Conservation (phyloP, 2,888 invertebrate species). For the Agrotis ipsilon region DNA sequence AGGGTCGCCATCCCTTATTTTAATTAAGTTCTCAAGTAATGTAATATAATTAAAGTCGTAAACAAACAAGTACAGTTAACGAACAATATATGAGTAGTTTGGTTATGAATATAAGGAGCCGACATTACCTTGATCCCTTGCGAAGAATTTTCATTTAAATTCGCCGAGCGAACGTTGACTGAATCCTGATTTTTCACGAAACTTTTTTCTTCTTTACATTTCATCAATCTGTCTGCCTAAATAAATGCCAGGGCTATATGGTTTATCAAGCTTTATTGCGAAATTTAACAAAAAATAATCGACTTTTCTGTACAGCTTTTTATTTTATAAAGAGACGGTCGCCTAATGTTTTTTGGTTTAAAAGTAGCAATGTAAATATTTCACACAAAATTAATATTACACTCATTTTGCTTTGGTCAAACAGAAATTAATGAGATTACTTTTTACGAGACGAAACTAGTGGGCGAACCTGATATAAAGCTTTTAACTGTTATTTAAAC, state of each 20-base stretch:
- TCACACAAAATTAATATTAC: slow-evolving; percentile 46
- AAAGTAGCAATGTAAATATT: slow-evolving; percentile 45
- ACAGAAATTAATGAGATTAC: slow-evolving; percentile 50
- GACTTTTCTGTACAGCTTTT: slow-evolving; percentile 20
- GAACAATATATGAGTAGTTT: slow-evolving; percentile 64
- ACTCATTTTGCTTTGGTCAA: slow-evolving; percentile 26
- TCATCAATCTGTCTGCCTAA: slow-evolving; percentile 49
- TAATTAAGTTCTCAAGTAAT: slow-evolving; percentile 77
- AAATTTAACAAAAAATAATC: slow-evolving; percentile 49
- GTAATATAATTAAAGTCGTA: slow-evolving; percentile 73
- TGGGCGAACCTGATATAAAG: slow-evolving; percentile 19
- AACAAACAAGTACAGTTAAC: slow-evolving; percentile 71
- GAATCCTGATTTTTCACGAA: slow-evolving; percentile 36
- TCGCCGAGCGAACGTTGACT: slow-evolving; percentile 13
- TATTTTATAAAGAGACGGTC: slow-evolving; percentile 26
- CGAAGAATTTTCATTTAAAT: slow-evolving; percentile 41
- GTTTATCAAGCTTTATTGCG: slow-evolving; percentile 43
- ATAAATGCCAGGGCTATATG: slow-evolving; percentile 42
- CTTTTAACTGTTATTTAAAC: slow-evolving; percentile 25
- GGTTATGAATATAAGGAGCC: slow-evolving; percentile 65
- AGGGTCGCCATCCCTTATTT: slow-evolving; percentile 72
- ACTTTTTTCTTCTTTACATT: slow-evolving; percentile 36
- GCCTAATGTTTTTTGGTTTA: slow-evolving; percentile 18
- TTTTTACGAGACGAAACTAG: slow-evolving; percentile 41
- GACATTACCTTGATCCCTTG: slow-evolving; percentile 29